A percentile compares a stretch with the other conserved stretches of the same genome.
Evolutionary conservation across 2,113 vertebrate genomes (phyloP).

Genomic region (Notiomystis cincta): DNA sequence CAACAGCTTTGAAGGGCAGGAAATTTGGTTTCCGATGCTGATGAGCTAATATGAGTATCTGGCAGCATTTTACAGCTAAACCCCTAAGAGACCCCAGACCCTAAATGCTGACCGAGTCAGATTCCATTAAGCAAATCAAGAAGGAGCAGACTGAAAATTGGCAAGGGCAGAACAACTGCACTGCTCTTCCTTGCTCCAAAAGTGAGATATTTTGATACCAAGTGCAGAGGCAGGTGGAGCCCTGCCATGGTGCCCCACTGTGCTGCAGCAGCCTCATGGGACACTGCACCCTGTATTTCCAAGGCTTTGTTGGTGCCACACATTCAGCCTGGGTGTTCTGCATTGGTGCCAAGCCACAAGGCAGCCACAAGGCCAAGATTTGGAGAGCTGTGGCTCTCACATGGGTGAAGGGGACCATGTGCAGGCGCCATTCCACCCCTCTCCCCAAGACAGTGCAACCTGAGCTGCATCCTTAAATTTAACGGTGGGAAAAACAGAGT

Average conservation of each 20-base stretch:
- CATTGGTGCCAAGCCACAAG: fast-evolving
- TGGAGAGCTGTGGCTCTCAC: neutral
- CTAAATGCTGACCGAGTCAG: neutral
- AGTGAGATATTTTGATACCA: too few relatives aligned
- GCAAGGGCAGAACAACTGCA: neutral
- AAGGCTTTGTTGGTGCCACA: fast-evolving
- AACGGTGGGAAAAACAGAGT: fast-evolving
- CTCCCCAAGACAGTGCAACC: neutral
- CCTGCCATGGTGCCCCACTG: fast-evolving
- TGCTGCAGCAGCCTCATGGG: neutral
- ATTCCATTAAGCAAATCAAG: neutral
- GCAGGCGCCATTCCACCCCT: neutral
- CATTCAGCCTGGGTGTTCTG: fast-evolving
- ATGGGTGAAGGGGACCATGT: neutral
- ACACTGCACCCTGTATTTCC: fast-evolving
- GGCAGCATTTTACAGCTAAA: neutral
- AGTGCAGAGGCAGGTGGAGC: neutral
- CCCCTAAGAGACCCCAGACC: neutral
- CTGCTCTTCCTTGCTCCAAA: neutral
- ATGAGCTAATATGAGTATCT: neutral
- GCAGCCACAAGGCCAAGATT: neutral
- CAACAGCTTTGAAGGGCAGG: neutral
- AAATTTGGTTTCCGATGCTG: neutral
- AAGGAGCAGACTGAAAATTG: neutral
- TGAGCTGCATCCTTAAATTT: neutral